Percentiles rank a stretch among this genome's conserved stretches.
Evolutionary conservation across 2,797 vertebrate genomes (phyloP).

Genomic region (Pampus argenteus): DNA sequence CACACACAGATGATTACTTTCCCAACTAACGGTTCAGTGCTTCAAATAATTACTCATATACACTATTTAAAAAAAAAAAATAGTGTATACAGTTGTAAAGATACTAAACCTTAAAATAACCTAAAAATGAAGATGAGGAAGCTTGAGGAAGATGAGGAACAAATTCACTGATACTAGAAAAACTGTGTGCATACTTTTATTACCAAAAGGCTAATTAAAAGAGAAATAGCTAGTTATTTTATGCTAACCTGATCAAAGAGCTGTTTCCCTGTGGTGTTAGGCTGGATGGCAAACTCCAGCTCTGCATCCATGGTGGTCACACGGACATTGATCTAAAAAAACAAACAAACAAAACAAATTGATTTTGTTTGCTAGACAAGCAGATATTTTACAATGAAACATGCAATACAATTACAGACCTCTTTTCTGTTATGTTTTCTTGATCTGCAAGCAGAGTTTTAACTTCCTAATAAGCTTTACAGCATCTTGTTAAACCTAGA

Average conservation of each 20-base stretch:
- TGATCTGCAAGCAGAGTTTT: background rate
- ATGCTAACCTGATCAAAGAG: conserved; percentile 95
- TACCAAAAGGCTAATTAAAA: background rate
- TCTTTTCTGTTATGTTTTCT: background rate
- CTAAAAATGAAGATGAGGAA: no score
- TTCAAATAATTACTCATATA: no score
- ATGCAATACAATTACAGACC: background rate
- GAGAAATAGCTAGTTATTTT: background rate
- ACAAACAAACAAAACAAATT: conserved; percentile 2
- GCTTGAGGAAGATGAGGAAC: no score
- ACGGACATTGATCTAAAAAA: conserved; percentile 92
- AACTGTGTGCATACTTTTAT: background rate
- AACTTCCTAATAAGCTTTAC: background rate
- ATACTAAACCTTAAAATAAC: no score
- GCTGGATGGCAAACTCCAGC: conserved; percentile 97
- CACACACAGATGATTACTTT: no score
- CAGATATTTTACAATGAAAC: background rate
- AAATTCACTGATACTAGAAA: background rate
- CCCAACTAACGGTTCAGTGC: no score
- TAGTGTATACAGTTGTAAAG: no score
- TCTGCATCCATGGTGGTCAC: conserved; percentile 99
- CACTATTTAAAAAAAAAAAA: no score
- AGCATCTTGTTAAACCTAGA: background rate
- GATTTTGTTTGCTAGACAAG: background rate
- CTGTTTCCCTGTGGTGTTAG: conserved; percentile 97